Evolutionary conservation across 2,888 invertebrate genomes (phyloP).

Genomic region (Rhamphomyia laevipes): DNA sequence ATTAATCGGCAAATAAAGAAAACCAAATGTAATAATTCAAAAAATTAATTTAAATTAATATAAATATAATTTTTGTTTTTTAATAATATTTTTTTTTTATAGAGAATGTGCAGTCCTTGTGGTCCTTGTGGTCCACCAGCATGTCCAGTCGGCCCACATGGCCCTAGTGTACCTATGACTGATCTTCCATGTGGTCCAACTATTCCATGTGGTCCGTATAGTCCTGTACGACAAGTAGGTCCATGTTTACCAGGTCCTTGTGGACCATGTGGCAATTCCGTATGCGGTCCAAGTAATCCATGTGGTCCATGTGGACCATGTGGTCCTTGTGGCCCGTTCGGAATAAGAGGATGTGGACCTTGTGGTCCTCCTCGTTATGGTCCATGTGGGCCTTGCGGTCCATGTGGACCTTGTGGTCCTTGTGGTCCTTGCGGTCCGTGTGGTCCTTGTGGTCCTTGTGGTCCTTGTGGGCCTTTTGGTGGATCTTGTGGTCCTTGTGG

Average conservation of each 20-base stretch:
- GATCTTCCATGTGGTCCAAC: constrained; percentile 18
- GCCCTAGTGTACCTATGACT: constrained; percentile 21
- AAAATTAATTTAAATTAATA: too few species aligned
- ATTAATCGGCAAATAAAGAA: too few species aligned
- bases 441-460: constrained; percentile 10
- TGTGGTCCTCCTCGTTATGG: constrained; percentile 18
- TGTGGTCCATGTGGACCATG: constrained; percentile 13
- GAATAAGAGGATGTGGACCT: constrained; percentile 16
- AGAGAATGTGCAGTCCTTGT: constrained; percentile 18
- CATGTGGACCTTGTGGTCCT: constrained; percentile 22
- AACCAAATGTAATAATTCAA: too few species aligned
- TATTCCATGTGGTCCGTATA: constrained; percentile 19
- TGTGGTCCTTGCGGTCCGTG: constrained; percentile 20
- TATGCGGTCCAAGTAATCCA: constrained; percentile 4
- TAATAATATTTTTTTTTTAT: too few species aligned
- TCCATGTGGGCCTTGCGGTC: constrained; percentile 24
- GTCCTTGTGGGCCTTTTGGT: constrained; percentile 14
- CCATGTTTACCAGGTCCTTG: constrained; percentile 18
- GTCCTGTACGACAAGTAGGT: constrained; percentile 21
- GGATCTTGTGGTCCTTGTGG: constrained; percentile 14
- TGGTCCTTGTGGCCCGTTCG: constrained; percentile 16
- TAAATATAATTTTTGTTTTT: too few species aligned
- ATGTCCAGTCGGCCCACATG: constrained; percentile 15
- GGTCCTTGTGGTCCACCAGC: constrained; percentile 13
- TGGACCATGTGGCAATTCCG: constrained; percentile 20